Base-by-base conservation (phyloP, 2,113 vertebrate genomes). In the Athene cunicularia region DNA sequence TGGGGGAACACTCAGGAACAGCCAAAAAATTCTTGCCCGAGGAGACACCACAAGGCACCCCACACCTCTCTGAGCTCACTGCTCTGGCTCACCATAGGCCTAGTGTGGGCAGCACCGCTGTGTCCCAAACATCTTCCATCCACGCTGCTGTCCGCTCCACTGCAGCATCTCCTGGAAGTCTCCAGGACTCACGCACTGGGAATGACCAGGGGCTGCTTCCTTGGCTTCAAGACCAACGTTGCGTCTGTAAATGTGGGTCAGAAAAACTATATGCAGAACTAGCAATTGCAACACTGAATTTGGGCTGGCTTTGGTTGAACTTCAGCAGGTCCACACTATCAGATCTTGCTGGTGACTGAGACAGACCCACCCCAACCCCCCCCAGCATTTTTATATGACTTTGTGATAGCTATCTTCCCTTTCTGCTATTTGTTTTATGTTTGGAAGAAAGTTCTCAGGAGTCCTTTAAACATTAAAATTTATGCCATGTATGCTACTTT, bases 381-480 rank as follows among this genome's bases (percentile, higher is more conserved):
- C 45, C 23, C 0, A 4, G 87, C 93, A 81, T 63, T 91, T 95
- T 91, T 24, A 94, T 70, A 91, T 93, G 86, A 82, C 91, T 95
- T 93, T 93, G 89, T 80, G 94, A 95, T 95, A 84, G 59, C 47
- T 80, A 86, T 81, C 83, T 84, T 89, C 56, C 52, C 83, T 88
- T 94, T 83, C 80, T 86, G 87, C 80, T 91, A 64, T 93, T 97
- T 96, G 84, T 86, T 95, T 95, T 95, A 93, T 0, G 0, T 89
- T 84, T 79, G 35, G 47, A 74, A 93, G 85, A 80, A 85, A 68
- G 37, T 71, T 93, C 95, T 97, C 95, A 60, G 70, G 87, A 98
- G 92, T 56, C 80, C 56, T 90, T 73, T 94, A 87, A 93, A 92
- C 84, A 95, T 97, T 95, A 96, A 96, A 93, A 96, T 97, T 88